phyloP scores from a whole-genome alignment of 2,797 vertebrate genomes.

The Steatocranus sp. region DNA sequence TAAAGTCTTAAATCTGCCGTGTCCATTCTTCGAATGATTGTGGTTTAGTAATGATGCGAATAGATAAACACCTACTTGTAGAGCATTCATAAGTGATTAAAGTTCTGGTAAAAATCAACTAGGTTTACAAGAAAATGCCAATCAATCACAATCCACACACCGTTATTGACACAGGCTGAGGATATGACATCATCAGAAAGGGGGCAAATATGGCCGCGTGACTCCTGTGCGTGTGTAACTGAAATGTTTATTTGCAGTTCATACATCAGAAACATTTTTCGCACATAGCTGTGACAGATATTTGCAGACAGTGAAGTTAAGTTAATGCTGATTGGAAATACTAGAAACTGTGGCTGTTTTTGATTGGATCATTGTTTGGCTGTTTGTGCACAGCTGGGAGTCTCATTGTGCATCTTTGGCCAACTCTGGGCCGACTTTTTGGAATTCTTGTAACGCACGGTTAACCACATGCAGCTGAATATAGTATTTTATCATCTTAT shows the following conservation, averaged over 20 bases:
- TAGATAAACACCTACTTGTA: neutral
- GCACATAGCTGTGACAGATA: neutral
- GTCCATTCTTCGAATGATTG: neutral
- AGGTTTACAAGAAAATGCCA: neutral
- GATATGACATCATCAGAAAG: neutral
- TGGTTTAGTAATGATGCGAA: neutral
- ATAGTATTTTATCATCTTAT: neutral
- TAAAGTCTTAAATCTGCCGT: neutral
- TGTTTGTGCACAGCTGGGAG: neutral
- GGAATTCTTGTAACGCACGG: neutral
- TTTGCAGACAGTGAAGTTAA: neutral
- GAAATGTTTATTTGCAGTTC: neutral
- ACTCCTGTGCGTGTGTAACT: neutral
- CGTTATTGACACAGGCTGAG: neutral
- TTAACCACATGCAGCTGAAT: neutral
- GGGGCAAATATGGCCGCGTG: neutral
- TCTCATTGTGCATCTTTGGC: neutral
- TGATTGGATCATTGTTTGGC: neutral
- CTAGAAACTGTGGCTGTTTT: neutral
- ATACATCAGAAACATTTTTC: neutral
- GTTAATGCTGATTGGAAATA: neutral
- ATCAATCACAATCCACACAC: neutral
- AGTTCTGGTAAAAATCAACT: neutral
- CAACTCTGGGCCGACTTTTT: neutral
- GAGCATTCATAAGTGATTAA: neutral